Percentiles rank a stretch among this genome's conserved stretches.
phyloP scores from a whole-genome alignment of 2,113 vertebrate genomes.

The Propithecus coquereli region DNA sequence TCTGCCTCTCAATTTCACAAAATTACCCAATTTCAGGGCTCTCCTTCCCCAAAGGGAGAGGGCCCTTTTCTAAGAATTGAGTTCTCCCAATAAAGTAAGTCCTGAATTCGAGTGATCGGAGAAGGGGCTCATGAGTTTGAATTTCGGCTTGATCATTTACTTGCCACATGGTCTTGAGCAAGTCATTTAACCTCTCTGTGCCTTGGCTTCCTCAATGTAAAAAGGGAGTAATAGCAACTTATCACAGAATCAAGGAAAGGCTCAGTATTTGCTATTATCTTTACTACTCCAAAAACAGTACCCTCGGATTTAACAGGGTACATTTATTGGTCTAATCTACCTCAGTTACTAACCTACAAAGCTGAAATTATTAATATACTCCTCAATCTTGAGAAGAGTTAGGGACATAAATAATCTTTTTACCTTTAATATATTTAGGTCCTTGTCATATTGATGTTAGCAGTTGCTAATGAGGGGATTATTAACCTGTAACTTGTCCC shows the following conservation, averaged over 20 bases:
- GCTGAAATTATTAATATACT: background rate
- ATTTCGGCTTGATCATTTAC: background rate
- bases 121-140: background rate
- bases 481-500: background rate
- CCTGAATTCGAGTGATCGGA: background rate
- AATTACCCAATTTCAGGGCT: background rate
- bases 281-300: background rate
- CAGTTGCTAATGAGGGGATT: background rate
- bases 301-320: background rate
- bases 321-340: background rate
- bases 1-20: background rate
- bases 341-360: background rate
- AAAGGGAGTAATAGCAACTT: background rate
- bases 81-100: background rate
- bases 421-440: background rate
- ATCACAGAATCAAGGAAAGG: slow-evolving; percentile 19
- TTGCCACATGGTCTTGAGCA: background rate
- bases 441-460: background rate
- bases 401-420: background rate
- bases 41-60: background rate
- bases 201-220: background rate
- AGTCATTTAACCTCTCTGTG: background rate
- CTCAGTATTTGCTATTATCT: background rate
- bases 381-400: background rate
- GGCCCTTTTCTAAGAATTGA: background rate